Evolutionary conservation across 2,797 vertebrate genomes (phyloP).

Genomic region (Sebastes itinus): DNA sequence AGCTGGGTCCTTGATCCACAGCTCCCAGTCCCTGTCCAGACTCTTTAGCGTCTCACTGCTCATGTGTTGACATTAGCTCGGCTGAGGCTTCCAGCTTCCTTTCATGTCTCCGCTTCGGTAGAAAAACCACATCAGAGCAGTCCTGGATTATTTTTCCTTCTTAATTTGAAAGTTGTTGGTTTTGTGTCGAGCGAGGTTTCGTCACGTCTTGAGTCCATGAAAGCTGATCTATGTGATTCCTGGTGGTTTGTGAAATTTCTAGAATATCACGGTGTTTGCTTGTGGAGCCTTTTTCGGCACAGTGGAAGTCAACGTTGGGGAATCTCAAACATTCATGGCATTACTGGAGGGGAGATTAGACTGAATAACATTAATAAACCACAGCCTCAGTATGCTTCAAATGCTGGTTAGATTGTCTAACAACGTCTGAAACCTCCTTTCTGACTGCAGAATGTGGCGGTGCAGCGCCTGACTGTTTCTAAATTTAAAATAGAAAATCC

Average conservation of each 20-base stretch:
- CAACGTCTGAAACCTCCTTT: no score
- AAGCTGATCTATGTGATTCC: no score
- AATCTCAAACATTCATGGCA: background rate
- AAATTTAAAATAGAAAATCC: background rate
- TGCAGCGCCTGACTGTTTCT: no score
- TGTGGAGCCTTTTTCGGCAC: background rate
- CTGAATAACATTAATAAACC: background rate
- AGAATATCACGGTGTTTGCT: background rate
- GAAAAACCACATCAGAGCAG: background rate
- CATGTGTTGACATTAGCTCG: conserved; percentile 25
- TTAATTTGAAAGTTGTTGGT: background rate
- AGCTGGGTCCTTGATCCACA: conserved; percentile 50
- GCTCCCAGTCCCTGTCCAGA: background rate
- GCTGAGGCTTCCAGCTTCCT: background rate
- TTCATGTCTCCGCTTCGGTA: background rate
- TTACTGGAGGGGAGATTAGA: background rate
- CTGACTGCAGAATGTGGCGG: background rate
- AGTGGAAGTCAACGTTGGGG: background rate
- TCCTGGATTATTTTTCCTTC: background rate
- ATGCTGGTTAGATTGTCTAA: background rate
- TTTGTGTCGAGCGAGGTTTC: background rate
- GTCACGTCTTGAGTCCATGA: background rate
- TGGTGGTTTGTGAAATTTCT: background rate
- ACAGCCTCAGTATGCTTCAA: background rate
- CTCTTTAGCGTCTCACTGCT: background rate